Evolutionary conservation across 2,113 vertebrate genomes (phyloP).

Genomic region (Brevimyrus niger): DNA sequence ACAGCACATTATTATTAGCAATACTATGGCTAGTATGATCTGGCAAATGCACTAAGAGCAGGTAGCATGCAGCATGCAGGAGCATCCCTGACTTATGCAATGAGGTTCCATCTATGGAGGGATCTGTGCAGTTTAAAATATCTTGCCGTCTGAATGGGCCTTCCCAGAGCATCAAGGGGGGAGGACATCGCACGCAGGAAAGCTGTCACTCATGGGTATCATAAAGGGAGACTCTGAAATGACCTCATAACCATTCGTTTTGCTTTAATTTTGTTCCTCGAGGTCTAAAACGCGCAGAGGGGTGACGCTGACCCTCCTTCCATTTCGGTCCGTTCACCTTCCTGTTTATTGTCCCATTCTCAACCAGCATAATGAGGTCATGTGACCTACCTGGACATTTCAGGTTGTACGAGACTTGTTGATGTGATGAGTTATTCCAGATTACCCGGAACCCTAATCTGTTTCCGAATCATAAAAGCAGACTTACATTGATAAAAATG

Average conservation of each 20-base stretch:
- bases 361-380: not conserved
- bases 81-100: not conserved
- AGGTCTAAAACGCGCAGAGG: not conserved
- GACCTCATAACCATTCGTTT: not conserved
- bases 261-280: not conserved
- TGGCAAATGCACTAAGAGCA: not conserved
- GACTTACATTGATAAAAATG: not conserved
- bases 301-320: not conserved
- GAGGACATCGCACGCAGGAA: not conserved
- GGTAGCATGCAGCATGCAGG: not conserved
- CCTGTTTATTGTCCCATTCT: not conserved
- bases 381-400: not conserved
- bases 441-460: not conserved
- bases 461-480: not conserved
- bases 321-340: not conserved
- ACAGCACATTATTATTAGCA: not conserved
- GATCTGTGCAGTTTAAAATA: not conserved
- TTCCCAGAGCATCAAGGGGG: not conserved
- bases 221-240: not conserved
- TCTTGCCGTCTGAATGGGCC: not conserved
- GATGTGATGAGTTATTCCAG: not conserved
- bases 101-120: not conserved
- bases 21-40: not conserved
- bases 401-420: not conserved
- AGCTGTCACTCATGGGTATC: not conserved